Evolutionary conservation across 2,797 vertebrate species (phyloP).

Genomic region (Lates japonicus): DNA sequence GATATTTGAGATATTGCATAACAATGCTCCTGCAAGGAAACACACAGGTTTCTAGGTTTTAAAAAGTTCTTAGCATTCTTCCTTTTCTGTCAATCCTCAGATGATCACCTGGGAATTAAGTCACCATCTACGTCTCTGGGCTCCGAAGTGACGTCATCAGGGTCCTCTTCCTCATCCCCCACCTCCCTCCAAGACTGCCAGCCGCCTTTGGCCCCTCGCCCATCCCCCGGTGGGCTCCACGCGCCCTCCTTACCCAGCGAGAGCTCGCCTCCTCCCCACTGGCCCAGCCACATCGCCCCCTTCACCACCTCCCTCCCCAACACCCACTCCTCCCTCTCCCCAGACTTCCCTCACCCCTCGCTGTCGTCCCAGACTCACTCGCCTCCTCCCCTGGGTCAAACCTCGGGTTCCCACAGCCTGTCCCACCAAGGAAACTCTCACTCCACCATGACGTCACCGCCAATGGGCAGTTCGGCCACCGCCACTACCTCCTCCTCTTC

Average conservation of each 20-base stretch:
- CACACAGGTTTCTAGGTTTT: background rate
- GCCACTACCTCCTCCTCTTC: slow-evolving; percentile 84
- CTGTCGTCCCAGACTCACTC: slow-evolving; percentile 87
- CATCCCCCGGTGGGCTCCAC: slow-evolving; percentile 88
- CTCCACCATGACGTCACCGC: slow-evolving; percentile 86
- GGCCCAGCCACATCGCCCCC: slow-evolving; percentile 84
- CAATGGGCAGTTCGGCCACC: slow-evolving; percentile 85
- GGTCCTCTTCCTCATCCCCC: slow-evolving; percentile 86
- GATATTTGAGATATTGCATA: background rate
- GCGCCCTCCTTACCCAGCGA: slow-evolving; percentile 87
- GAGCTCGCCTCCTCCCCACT: slow-evolving; percentile 87
- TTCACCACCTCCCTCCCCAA: slow-evolving; percentile 87
- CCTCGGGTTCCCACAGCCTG: slow-evolving; percentile 70
- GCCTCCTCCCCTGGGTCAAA: slow-evolving; percentile 81
- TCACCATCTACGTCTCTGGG: slow-evolving; percentile 86
- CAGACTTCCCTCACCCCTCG: slow-evolving; percentile 89
- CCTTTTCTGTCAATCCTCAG: slow-evolving; percentile 73
- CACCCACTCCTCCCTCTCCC: slow-evolving; percentile 88
- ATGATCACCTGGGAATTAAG: slow-evolving; percentile 86
- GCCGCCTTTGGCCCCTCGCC: slow-evolving; percentile 88
- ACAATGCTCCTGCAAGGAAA: slow-evolving; percentile 1
- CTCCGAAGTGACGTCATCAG: slow-evolving; percentile 87
- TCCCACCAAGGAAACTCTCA: slow-evolving; percentile 81
- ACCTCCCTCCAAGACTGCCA: slow-evolving; percentile 87
- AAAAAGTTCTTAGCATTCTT: slow-evolving; percentile 6